phyloP scores from a whole-genome alignment of 2,113 vertebrate species.

The Montifringilla adamsi region DNA sequence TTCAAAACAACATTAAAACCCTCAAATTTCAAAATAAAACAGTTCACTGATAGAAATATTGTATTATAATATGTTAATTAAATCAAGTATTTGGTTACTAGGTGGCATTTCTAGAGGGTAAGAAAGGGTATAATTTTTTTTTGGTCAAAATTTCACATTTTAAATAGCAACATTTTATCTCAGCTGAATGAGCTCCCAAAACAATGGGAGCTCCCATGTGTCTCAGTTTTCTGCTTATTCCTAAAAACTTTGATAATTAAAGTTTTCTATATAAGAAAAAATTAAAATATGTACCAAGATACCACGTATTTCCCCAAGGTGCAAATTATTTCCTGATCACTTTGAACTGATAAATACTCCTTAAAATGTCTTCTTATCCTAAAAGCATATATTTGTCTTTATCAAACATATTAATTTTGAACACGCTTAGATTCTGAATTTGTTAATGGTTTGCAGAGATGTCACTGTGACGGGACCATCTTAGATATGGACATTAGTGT shows the following conservation, averaged over 20 bases:
- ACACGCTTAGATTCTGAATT: not conserved
- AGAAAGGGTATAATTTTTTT: not conserved
- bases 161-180: not conserved
- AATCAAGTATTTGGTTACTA: not conserved
- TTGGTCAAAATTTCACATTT: not conserved
- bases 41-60: not conserved
- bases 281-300: not conserved
- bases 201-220: not conserved
- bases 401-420: not conserved
- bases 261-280: not conserved
- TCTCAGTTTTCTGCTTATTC: not conserved
- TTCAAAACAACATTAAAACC: not conserved
- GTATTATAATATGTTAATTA: not conserved
- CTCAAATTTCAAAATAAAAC: not conserved
- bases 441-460: not conserved
- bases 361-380: not conserved
- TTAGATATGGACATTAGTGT: not conserved
- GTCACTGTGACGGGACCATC: not conserved
- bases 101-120: accelerated
- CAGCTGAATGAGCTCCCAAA: not conserved
- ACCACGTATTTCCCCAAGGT: not conserved
- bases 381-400: not conserved
- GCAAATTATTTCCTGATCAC: not conserved
- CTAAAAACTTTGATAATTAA: not conserved
- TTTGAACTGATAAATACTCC: not conserved